Evolutionary conservation across 92 coral and sea anemone species (phyloP).

Genomic region (Epizoanthus stellaris): DNA sequence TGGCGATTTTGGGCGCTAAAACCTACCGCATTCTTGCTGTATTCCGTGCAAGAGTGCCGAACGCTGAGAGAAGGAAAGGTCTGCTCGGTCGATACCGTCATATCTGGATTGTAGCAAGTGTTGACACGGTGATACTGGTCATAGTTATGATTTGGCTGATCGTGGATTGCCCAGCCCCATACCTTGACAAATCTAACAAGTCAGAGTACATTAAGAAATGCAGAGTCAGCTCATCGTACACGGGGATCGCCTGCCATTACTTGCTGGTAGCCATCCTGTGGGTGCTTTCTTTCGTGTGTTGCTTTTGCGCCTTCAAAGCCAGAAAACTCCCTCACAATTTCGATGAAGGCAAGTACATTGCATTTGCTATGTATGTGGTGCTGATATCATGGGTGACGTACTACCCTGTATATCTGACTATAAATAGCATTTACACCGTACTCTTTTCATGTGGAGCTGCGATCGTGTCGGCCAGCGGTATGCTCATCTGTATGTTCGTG

Average conservation of each 20-base stretch:
- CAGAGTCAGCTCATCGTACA: conserved; percentile 1
- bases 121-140: conserved; percentile 45
- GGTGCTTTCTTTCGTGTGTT: conserved; percentile 59
- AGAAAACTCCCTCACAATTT: conserved; percentile 86
- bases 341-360: conserved; percentile 90
- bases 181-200: conserved; percentile 58
- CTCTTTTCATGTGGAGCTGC: conserved; percentile 70
- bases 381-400: conserved; percentile 78
- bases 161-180: conserved; percentile 60
- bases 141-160: conserved; percentile 66
- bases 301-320: conserved; percentile 82
- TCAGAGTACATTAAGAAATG: conserved; percentile 58
- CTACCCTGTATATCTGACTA: conserved; percentile 73
- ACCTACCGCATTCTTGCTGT: conserved; percentile 73
- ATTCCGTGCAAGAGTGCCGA: conserved; percentile 68
- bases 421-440: conserved; percentile 67
- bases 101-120: conserved; percentile 55
- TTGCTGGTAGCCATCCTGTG: conserved; percentile 61
- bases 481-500: conserved; percentile 78
- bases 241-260: conserved; percentile 65
- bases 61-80: conserved; percentile 52
- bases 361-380: conserved; percentile 74
- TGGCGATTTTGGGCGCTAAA: conserved; percentile 79
- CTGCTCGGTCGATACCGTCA: conserved; percentile 61
- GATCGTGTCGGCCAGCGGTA: conserved; percentile 76